Evolutionary conservation across 2,797 vertebrate species (phyloP), one percentile per base, ranked within the genome.

Genomic region (Labroides dimidiatus): DNA sequence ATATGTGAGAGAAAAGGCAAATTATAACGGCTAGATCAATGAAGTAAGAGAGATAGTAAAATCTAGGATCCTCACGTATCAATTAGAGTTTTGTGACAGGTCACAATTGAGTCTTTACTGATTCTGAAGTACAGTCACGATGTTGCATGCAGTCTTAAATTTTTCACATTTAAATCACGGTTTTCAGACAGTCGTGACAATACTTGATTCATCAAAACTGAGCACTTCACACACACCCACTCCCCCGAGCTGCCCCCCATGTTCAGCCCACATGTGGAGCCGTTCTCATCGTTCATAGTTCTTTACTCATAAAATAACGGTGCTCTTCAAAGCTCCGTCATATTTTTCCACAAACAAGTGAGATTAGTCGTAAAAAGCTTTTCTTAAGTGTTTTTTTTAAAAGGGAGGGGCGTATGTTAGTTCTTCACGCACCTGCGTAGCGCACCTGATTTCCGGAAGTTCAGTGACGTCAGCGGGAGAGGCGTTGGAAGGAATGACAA

Each of bases 371-470:
- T 6, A 12, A n/a, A 10, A 10, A n/a, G n/a, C n/a, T n/a, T n/a
- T n/a, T n/a, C n/a, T n/a, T n/a, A n/a, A n/a, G n/a, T n/a, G n/a
- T n/a, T n/a, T n/a, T n/a, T n/a, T n/a, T n/a, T n/a, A n/a, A n/a
- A n/a, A 16, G 64, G 72, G 73, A 50, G 76, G 51, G 48, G 23
- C 66, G 8, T 4, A 33, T 6, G 5, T 33, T 9, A 27, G 3
- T 6, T 12, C 16, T 24, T 58, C 16, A 9, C 43, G 42, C 49
- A 84, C 81, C 77, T 75, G 64, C 16, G 55, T 33, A 7, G 15
- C 80, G 58, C 87, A 90, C 87, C 87, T 91, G 87, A 41, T 20
- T 33, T 14, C 81, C 58, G 90, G 88, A 91, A 87, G 84, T 62
- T 2, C 19, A 5, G 19, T 76, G 63, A 80, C 87, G 77, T 75